phyloP scores from a whole-genome alignment of 2,888 invertebrate species.

The Pardosa pseudoannulata region DNA sequence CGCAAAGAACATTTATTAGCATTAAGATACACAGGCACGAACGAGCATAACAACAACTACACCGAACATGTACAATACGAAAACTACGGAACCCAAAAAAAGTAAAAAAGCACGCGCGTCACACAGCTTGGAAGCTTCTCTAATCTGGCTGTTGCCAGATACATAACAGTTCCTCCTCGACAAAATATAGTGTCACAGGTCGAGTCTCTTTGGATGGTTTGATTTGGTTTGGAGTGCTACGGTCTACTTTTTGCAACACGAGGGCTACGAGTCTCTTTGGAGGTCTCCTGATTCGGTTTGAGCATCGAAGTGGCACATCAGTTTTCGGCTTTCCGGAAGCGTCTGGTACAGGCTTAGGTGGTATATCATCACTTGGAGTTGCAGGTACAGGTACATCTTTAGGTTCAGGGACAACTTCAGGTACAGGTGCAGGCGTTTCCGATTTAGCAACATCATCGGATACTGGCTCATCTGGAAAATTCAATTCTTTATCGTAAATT shows the following conservation, averaged over 20 bases:
- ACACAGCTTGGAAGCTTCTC: constrained; percentile 44
- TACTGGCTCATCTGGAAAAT: constrained; percentile 50
- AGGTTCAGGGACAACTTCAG: constrained; percentile 41
- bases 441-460: constrained; percentile 46
- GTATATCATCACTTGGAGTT: no score
- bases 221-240: no score
- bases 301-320: constrained; percentile 32
- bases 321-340: no score
- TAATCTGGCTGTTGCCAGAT: constrained; percentile 46
- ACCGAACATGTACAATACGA: constrained; percentile 35
- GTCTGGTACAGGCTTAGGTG: no score
- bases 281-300: no score
- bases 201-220: no score
- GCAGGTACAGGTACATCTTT: neutral
- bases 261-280: no score
- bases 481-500: constrained; percentile 48
- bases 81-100: no score
- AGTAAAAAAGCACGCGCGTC: no score
- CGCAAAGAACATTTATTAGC: constrained; percentile 26
- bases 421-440: constrained; percentile 39
- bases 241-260: no score
- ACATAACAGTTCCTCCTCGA: no score
- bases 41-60: constrained; percentile 38
- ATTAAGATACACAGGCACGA: constrained; percentile 38
- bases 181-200: no score